phyloP scores from a whole-genome alignment of 2,888 invertebrate genomes.

The Ecliptopera silaceata region DNA sequence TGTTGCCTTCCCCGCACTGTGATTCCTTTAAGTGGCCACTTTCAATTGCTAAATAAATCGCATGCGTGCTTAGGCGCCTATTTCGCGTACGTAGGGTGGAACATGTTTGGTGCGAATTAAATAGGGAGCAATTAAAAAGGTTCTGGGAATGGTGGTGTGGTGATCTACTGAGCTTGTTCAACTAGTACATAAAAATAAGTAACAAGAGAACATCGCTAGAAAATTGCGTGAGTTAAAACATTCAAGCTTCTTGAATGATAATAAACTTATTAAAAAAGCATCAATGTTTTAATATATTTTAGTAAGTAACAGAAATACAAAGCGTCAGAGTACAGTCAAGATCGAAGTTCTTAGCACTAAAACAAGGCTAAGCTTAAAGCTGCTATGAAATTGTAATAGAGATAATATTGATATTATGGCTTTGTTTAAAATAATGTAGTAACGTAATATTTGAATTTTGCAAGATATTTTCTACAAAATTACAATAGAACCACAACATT shows the following conservation, averaged over 20 bases:
- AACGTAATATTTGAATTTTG: slow-evolving; percentile 17
- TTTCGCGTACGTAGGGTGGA: slow-evolving; percentile 17
- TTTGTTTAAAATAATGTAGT: slow-evolving; percentile 5
- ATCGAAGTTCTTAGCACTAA: too few species aligned
- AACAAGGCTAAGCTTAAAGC: too few species aligned
- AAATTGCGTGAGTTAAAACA: not conserved
- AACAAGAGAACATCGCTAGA: not conserved
- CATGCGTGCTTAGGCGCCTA: slow-evolving; percentile 48
- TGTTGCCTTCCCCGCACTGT: slow-evolving; percentile 77
- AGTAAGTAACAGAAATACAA: not conserved
- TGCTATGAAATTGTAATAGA: not conserved
- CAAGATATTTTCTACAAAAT: slow-evolving; percentile 25
- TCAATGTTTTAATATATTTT: not conserved
- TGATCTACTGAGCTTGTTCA: slow-evolving; percentile 12
- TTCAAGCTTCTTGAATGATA: not conserved
- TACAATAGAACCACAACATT: slow-evolving; percentile 32
- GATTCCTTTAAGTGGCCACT: slow-evolving; percentile 81
- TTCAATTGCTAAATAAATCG: slow-evolving; percentile 78
- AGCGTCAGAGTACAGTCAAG: not conserved
- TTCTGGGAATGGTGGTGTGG: slow-evolving; percentile 5
- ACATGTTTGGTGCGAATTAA: slow-evolving; percentile 16
- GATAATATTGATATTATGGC: not conserved
- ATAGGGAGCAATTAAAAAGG: slow-evolving; percentile 28
- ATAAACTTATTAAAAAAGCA: not conserved
- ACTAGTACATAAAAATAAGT: not conserved